A percentile compares a stretch with the other conserved stretches of the same genome.
phyloP scores from a whole-genome alignment of 30 jellyfish, hydroid and myxozoan species.

The Calvadosia cruxmelitensis region DNA sequence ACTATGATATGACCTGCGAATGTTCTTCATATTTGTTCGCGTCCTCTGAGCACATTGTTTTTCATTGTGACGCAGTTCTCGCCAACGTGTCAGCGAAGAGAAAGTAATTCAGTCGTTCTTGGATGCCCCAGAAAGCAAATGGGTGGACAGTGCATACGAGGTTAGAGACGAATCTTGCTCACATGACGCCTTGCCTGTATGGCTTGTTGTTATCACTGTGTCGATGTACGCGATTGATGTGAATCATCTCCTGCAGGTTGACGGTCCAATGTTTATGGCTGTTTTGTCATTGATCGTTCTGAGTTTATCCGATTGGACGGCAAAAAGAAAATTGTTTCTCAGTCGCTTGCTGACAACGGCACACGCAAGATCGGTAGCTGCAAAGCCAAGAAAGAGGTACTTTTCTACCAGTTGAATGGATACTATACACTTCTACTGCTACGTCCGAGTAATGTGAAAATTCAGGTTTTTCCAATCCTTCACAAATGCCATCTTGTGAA shows the following conservation, averaged over 20 bases:
- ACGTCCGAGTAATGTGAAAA: too few species aligned
- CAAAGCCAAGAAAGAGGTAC: constrained; percentile 42
- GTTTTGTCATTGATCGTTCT: constrained; percentile 53
- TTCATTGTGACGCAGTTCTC: constrained; percentile 71
- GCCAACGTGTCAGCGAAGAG: constrained; percentile 76
- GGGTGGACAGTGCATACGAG: constrained; percentile 73
- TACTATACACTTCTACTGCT: too few species aligned
- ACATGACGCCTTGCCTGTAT: not conserved
- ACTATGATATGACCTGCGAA: too few species aligned
- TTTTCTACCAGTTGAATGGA: not conserved
- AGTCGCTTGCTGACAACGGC: constrained; percentile 55
- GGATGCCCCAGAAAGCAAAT: constrained; percentile 51
- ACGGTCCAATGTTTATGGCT: constrained; percentile 82
- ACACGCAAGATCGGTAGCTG: constrained; percentile 56
- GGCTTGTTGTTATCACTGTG: not conserved
- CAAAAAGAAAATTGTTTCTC: constrained; percentile 25
- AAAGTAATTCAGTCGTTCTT: constrained; percentile 49
- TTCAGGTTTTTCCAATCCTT: too few species aligned
- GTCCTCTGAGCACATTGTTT: too few species aligned
- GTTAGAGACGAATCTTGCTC: constrained; percentile 21
- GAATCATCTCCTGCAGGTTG: constrained; percentile 28
- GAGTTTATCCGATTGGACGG: constrained; percentile 55
- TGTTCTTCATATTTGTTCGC: too few species aligned
- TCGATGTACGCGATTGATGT: not conserved
- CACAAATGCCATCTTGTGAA: too few species aligned